Evolutionary conservation across 2,888 invertebrate genomes (phyloP), one percentile per base, ranked within the genome.

Genomic region (Brassicogethes aeneus): DNA sequence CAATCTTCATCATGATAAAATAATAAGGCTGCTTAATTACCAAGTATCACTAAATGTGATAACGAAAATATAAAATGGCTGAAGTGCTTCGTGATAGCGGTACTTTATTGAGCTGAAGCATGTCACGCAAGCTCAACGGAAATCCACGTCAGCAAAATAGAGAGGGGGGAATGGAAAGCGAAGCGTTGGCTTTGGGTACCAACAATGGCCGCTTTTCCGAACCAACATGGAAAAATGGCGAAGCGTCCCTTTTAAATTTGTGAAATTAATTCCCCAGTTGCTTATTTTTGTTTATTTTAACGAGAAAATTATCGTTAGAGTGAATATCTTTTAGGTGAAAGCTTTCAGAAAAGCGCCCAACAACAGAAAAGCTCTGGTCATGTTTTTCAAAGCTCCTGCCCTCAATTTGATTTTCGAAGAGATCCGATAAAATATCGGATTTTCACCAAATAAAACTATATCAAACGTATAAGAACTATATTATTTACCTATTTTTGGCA

Each of bases 181-280:
- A 56, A 59, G 57, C 60, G 54, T 54, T 58, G 50, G 58, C 55
- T 54, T 51, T 40, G 52, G 49, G 47, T 44, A 45, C 52, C 62
- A 64, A 61, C 62, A 66, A 68, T 69, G 68, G 68, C 69, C 62
- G 67, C 65, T 68, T 68, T 68, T 65, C 68, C 65, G 57, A 59
- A 52, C 57, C 54, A 57, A 51, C 50, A 44, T 52, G 57, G 65
- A 59, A 65, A 67, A 66, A 66, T 65, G 65, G 65, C 68, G 65
- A 57, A 42, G 53, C 58, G 47, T 57, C 49, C 36, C 40, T 37
- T 39, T 32, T 23, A 5, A 23, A 23, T 5, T 23, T 23, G 5
- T 23, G 10, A 15, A n/a, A n/a, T n/a, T n/a, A n/a, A n/a, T n/a
- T n/a, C n/a, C n/a, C 38, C n/a, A 10, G 2, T 3, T 31, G 32